Percentiles rank a stretch among this genome's conserved stretches.
These are phyloP conservation scores for Carpatolechia fugitivella DNA, from an alignment of 2,888 invertebrate species.

Conservation along the genomic window DNA sequence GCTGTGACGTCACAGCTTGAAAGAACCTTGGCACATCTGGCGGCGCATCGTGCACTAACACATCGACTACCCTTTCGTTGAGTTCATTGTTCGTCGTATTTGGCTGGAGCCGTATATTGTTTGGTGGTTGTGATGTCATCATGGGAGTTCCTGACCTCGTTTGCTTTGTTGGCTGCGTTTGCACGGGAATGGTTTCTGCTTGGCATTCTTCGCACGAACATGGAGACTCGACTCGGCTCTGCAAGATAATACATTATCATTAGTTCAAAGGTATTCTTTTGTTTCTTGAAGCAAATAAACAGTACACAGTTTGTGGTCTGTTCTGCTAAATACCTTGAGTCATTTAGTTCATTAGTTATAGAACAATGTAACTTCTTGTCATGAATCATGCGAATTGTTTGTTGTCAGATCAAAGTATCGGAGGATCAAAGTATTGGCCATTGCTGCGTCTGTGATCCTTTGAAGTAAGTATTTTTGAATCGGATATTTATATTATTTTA, in stretches of 20 bases:
- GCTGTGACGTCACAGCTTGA: slow-evolving; percentile 63
- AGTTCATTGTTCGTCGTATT: slow-evolving; percentile 48
- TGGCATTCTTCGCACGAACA: slow-evolving; percentile 72
- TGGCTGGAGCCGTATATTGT: slow-evolving; percentile 36
- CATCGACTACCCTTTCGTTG: slow-evolving; percentile 64
- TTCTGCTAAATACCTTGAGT: too few species aligned
- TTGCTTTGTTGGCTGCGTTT: slow-evolving; percentile 26
- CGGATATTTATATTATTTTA: too few species aligned
- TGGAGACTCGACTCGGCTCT: slow-evolving; percentile 68
- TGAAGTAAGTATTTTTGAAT: too few species aligned
- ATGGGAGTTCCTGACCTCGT: slow-evolving; percentile 36
- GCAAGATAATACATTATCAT: slow-evolving; percentile 35
- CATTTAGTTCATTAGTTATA: too few species aligned
- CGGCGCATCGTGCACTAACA: slow-evolving; percentile 69
- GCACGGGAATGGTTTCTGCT: slow-evolving; percentile 37
- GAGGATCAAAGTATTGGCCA: too few species aligned
- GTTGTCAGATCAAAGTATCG: too few species aligned
- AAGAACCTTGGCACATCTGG: slow-evolving; percentile 62
- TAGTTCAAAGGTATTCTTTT: too few species aligned
- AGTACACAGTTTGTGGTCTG: too few species aligned
- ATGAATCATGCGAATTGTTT: too few species aligned
- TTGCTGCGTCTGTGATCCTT: too few species aligned
- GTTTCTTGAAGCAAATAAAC: too few species aligned
- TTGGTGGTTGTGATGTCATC: slow-evolving; percentile 35
- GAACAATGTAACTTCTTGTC: too few species aligned